Conservation (phyloP, 2,888 invertebrate genomes). For the Eupithecia subumbrata region DNA sequence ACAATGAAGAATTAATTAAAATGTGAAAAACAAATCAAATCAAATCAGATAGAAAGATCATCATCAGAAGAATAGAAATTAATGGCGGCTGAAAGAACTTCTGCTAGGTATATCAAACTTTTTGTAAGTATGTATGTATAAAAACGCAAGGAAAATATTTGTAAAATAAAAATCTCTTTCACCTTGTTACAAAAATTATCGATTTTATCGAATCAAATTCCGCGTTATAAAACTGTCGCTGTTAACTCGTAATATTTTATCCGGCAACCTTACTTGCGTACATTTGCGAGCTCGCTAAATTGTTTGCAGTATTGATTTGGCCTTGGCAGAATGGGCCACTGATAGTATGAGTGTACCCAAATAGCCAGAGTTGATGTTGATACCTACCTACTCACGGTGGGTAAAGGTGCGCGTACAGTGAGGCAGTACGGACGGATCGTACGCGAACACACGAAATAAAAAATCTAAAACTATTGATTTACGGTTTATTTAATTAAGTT, state of each 20-base stretch:
- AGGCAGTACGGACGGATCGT: not conserved
- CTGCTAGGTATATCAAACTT: not conserved
- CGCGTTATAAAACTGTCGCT: constrained; percentile 38
- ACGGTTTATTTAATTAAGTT: not conserved
- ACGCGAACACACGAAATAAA: not conserved
- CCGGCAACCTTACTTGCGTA: constrained; percentile 42
- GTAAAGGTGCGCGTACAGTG: not conserved
- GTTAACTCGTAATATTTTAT: constrained; percentile 44
- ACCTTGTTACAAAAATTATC: constrained; percentile 13
- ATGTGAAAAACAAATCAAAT: too few species aligned
- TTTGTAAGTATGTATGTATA: not conserved
- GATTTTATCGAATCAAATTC: constrained; percentile 28
- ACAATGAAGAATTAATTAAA: too few species aligned
- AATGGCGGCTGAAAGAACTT: not conserved
- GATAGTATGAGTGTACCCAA: constrained; percentile 43
- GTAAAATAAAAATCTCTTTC: constrained; percentile 11
- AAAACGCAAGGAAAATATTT: not conserved
- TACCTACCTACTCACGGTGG: constrained; percentile 7
- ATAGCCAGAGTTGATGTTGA: constrained; percentile 23
- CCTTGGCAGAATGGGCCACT: constrained; percentile 57
- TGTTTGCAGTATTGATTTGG: constrained; percentile 61
- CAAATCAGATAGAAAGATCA: too few species aligned
- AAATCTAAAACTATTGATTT: not conserved
- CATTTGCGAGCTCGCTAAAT: constrained; percentile 53
- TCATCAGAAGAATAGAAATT: too few species aligned